Evolutionary conservation across 92 coral and sea anemone species (phyloP).

Genomic region (Porites evermanni): DNA sequence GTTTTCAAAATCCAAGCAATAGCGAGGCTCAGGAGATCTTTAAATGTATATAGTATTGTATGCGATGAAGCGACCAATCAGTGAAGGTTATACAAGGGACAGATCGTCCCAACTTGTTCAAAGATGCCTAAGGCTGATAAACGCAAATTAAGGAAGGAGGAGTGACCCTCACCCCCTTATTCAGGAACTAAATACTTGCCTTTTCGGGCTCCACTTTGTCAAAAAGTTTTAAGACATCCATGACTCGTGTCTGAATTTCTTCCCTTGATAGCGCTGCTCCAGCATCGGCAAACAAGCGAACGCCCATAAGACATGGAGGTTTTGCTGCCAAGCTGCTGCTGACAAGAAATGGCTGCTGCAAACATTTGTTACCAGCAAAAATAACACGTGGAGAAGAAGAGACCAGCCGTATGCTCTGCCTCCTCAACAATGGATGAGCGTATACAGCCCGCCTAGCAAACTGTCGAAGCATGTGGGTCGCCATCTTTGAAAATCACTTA

Average conservation of each 20-base stretch:
- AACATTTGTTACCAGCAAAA: constrained; percentile 68
- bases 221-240: constrained; percentile 94
- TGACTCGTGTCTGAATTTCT: constrained; percentile 88
- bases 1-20: too few relatives aligned
- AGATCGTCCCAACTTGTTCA: too few relatives aligned
- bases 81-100: background rate
- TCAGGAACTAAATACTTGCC: constrained; percentile 48
- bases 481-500: constrained; percentile 66
- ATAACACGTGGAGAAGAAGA: constrained; percentile 78
- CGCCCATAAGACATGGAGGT: constrained; percentile 55
- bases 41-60: background rate
- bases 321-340: constrained; percentile 49
- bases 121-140: too few relatives aligned
- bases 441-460: constrained; percentile 60
- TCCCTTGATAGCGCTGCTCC: constrained; percentile 71
- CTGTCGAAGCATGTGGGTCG: constrained; percentile 92
- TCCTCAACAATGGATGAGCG: constrained; percentile 64
- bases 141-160: too few relatives aligned
- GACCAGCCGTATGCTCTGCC: constrained; percentile 77
- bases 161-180: too few relatives aligned
- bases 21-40: too few relatives aligned
- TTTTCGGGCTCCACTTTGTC: constrained; percentile 95
- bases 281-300: constrained; percentile 80
- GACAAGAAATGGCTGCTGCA: constrained; percentile 73
- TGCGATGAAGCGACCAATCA: background rate